Evolutionary conservation across 2,888 invertebrate species (phyloP).

Genomic region (Cabera pusaria): DNA sequence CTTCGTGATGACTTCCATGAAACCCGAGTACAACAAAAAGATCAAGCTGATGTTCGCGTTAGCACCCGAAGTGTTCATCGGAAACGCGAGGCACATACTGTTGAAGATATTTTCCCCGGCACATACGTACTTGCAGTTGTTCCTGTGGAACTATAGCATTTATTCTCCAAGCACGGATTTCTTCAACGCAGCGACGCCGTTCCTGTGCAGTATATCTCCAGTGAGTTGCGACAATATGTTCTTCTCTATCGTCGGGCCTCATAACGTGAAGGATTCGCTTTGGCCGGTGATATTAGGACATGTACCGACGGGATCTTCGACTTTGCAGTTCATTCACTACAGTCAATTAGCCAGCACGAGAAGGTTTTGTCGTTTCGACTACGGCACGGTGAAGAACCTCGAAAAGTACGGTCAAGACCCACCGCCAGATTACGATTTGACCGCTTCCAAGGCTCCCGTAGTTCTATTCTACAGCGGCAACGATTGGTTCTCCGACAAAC

Average conservation of each 20-base stretch:
- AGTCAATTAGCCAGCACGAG: slow-evolving; percentile 59
- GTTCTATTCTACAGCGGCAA: slow-evolving; percentile 57
- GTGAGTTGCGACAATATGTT: slow-evolving; percentile 49
- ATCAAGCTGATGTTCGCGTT: slow-evolving; percentile 80
- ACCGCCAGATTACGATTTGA: slow-evolving; percentile 62
- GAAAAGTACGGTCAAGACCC: slow-evolving; percentile 63
- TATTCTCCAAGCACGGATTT: slow-evolving; percentile 47
- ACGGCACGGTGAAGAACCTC: slow-evolving; percentile 46
- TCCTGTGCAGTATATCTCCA: slow-evolving; percentile 45
- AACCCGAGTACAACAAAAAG: slow-evolving; percentile 81
- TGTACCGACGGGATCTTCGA: slow-evolving; percentile 83
- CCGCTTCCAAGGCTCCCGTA: slow-evolving; percentile 48
- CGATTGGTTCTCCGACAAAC: slow-evolving; percentile 71
- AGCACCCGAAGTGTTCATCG: slow-evolving; percentile 66
- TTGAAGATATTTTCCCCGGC: slow-evolving; percentile 53
- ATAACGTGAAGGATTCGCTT: slow-evolving; percentile 66
- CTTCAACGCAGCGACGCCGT: slow-evolving; percentile 44
- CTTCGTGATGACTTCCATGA: slow-evolving; percentile 79
- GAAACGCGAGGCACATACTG: slow-evolving; percentile 30
- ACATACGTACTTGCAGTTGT: slow-evolving; percentile 38
- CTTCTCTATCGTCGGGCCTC: slow-evolving; percentile 46
- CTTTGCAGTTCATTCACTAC: slow-evolving; percentile 73
- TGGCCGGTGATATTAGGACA: slow-evolving; percentile 84
- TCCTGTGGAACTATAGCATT: slow-evolving; percentile 42
- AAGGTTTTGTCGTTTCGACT: slow-evolving; percentile 61